Evolutionary conservation across 2,888 invertebrate genomes (phyloP).

Genomic region (Cosmia pyralina): DNA sequence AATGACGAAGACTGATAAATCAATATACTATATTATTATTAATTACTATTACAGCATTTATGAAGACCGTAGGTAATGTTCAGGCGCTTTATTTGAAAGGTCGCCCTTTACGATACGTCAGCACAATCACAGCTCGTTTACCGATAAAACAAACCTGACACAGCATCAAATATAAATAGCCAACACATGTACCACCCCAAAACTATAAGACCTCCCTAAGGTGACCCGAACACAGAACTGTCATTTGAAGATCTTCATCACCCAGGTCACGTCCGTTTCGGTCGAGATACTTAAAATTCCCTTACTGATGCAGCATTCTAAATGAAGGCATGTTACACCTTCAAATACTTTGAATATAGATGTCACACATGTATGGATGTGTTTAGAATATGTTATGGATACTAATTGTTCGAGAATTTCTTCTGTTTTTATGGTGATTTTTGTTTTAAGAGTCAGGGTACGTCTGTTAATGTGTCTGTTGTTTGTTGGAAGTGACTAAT

Average conservation of each 20-base stretch:
- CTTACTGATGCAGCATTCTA: conserved; percentile 83
- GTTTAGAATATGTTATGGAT: conserved; percentile 55
- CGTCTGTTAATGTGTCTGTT: conserved; percentile 12
- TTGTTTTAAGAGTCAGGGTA: background rate
- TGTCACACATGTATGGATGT: conserved; percentile 46
- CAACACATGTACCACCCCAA: conserved; percentile 4
- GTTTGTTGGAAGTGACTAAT: conserved; percentile 12
- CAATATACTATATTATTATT: background rate
- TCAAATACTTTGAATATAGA: conserved; percentile 68
- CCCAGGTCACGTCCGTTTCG: conserved; percentile 81
- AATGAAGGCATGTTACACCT: conserved; percentile 79
- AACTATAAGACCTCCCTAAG: conserved; percentile 34
- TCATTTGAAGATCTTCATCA: conserved; percentile 65
- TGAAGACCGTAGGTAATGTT: background rate
- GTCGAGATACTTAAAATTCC: conserved; percentile 85
- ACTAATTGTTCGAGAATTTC: conserved; percentile 58
- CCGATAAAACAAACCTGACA: conserved; percentile 23
- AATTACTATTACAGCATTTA: background rate
- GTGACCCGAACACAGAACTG: conserved; percentile 54
- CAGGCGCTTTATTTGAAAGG: background rate
- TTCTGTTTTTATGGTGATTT: conserved; percentile 37
- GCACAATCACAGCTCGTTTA: conserved; percentile 20
- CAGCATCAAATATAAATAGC: conserved; percentile 24
- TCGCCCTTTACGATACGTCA: conserved; percentile 21
- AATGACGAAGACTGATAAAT: background rate